Evolutionary conservation across 2,113 vertebrate genomes (phyloP).

Genomic region (Dendropsophus ebraccatus): DNA sequence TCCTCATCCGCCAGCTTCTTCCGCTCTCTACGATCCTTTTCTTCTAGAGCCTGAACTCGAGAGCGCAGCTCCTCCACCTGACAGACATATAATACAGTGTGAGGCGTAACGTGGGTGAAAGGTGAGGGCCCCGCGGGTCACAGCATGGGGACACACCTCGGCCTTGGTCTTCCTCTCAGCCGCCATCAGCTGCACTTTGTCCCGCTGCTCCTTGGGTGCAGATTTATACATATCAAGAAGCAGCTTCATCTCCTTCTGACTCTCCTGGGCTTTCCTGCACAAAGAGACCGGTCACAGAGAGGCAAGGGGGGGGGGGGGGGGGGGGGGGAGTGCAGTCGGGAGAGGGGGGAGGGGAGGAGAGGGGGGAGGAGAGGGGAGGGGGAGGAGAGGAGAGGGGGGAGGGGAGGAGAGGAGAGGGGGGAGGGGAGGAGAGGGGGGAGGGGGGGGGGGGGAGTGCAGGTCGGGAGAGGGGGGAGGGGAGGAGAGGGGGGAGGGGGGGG

Average conservation of each 20-base stretch:
- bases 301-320: too few species aligned
- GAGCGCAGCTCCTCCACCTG: slow-evolving; percentile 86
- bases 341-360: background rate
- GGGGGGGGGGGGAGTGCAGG: too few species aligned
- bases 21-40: slow-evolving; percentile 88
- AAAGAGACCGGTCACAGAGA: background rate
- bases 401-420: too few species aligned
- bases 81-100: too few species aligned
- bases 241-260: slow-evolving; percentile 94
- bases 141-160: slow-evolving; percentile 82
- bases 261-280: slow-evolving; percentile 89
- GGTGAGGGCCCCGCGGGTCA: too few species aligned
- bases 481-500: too few species aligned
- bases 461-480: too few species aligned
- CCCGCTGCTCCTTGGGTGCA: slow-evolving; percentile 90
- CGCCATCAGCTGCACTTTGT: slow-evolving; percentile 94
- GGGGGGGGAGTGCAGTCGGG: background rate
- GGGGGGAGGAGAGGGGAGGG: background rate
- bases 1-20: slow-evolving; percentile 93
- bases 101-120: too few species aligned
- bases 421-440: too few species aligned
- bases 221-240: slow-evolving; percentile 94
- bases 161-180: slow-evolving; percentile 92
- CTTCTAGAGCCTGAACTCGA: slow-evolving; percentile 86
- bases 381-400: too few species aligned